Conservation (phyloP, 53 echinoderm and acorn worm species). For the Echinarachnius parma region DNA sequence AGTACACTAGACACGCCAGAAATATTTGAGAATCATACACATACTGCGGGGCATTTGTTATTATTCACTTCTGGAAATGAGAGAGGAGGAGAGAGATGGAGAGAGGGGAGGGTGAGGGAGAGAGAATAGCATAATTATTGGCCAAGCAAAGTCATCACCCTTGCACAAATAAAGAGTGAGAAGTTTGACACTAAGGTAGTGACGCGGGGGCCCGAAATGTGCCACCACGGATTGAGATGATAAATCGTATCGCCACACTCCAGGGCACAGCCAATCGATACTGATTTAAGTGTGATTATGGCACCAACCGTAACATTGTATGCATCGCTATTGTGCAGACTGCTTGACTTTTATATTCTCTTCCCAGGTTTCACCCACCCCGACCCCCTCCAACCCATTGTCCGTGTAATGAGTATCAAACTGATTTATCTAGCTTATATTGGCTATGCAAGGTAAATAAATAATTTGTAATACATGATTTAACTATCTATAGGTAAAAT, state of each 20-base stretch:
- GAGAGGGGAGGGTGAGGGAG: neutral
- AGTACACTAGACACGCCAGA: too few relatives aligned
- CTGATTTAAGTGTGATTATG: conserved; percentile 47
- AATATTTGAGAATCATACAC: too few relatives aligned
- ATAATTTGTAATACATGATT: too few relatives aligned
- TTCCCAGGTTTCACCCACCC: neutral
- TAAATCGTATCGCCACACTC: conserved; percentile 43
- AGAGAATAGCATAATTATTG: neutral
- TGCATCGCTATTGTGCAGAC: conserved; percentile 3
- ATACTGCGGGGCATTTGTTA: too few relatives aligned
- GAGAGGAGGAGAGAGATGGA: neutral
- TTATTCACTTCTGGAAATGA: too few relatives aligned
- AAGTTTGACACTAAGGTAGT: too few relatives aligned
- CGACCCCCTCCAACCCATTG: neutral
- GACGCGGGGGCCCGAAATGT: conserved; percentile 13
- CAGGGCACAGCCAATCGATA: conserved; percentile 43
- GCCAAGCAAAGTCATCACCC: too few relatives aligned
- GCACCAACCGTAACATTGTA: neutral
- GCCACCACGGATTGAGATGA: conserved; percentile 41
- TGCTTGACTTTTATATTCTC: too few relatives aligned
- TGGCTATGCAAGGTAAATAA: too few relatives aligned
- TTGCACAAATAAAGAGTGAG: too few relatives aligned
- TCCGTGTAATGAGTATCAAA: neutral
- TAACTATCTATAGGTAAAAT: too few relatives aligned
- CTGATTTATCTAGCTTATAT: neutral